Percentiles rank a stretch among this genome's conserved stretches.
Conservation (phyloP, 1,140 invertebrate genomes). For the Orchesella cincta region DNA sequence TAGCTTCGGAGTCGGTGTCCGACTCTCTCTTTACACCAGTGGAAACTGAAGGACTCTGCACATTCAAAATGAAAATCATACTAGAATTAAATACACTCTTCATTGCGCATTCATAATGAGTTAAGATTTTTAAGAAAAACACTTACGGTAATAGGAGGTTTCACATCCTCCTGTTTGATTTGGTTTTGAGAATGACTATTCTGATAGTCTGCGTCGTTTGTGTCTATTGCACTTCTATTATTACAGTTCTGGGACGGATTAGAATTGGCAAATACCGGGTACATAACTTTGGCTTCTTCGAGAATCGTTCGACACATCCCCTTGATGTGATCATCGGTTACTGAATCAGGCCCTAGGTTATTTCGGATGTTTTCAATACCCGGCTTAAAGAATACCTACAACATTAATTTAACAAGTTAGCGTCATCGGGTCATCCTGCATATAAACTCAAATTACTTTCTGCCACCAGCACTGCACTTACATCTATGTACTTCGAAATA, state of each 20-base stretch:
- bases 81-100: conserved; percentile 1
- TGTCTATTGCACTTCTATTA: conserved; percentile 47
- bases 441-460: neutral
- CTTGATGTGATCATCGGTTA: conserved; percentile 73
- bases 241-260: conserved; percentile 45
- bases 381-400: conserved; percentile 73
- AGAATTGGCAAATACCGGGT: conserved; percentile 54
- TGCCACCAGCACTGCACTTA: too few relatives aligned
- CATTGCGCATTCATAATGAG: neutral
- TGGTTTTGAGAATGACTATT: conserved; percentile 34
- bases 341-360: conserved; percentile 72
- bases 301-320: conserved; percentile 74
- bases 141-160: conserved; percentile 46
- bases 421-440: conserved; percentile 13
- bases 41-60: conserved; percentile 58
- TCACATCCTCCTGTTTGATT: conserved; percentile 40
- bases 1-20: conserved; percentile 64
- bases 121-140: neutral
- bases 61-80: conserved; percentile 40
- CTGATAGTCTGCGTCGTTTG: conserved; percentile 43
- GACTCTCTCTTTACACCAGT: conserved; percentile 59
- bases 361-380: conserved; percentile 75
- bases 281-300: conserved; percentile 75
- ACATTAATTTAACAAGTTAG: conserved; percentile 54
- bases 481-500: conserved; percentile 73